A percentile compares a stretch with the other conserved stretches of the same genome.
Evolutionary conservation across 2,797 vertebrate genomes (phyloP).

Genomic region (Squalus acanthias): DNA sequence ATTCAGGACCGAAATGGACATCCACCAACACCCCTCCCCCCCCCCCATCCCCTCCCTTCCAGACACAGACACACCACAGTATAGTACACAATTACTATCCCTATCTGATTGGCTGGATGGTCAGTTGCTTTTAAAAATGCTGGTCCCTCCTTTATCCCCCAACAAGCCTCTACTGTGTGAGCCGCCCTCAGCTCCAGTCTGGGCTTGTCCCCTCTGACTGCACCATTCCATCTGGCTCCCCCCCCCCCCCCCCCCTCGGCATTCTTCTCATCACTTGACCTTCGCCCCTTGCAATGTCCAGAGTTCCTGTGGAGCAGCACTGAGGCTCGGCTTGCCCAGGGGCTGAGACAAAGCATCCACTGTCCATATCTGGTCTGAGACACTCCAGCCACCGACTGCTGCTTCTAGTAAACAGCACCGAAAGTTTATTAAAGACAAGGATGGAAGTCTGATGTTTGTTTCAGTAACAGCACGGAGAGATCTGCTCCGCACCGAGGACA

Average conservation of each 20-base stretch:
- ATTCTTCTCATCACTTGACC: constrained; percentile 34
- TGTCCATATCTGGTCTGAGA: background rate
- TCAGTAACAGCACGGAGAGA: background rate
- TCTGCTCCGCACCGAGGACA: constrained; percentile 6
- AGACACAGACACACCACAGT: background rate
- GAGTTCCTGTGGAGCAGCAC: background rate
- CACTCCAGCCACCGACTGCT: background rate
- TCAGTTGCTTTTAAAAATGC: constrained; percentile 28
- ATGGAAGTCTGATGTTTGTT: background rate
- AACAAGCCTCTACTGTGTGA: constrained; percentile 31
- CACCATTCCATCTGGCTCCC: constrained; percentile 15
- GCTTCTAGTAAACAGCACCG: background rate
- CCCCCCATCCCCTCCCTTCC: background rate
- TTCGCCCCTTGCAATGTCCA: constrained; percentile 12
- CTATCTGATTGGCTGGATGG: constrained; percentile 34
- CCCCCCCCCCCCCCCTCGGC: background rate
- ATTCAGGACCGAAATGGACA: background rate
- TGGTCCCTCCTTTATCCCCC: constrained; percentile 34
- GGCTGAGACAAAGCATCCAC: constrained; percentile 1
- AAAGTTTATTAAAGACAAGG: background rate
- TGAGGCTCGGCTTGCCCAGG: constrained; percentile 5
- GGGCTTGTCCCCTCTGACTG: constrained; percentile 16
- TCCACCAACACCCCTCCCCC: background rate
- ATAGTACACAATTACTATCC: background rate
- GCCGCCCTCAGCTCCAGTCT: background rate